Evolutionary conservation across 2,797 vertebrate genomes (phyloP).

Genomic region (Ataeniobius toweri): DNA sequence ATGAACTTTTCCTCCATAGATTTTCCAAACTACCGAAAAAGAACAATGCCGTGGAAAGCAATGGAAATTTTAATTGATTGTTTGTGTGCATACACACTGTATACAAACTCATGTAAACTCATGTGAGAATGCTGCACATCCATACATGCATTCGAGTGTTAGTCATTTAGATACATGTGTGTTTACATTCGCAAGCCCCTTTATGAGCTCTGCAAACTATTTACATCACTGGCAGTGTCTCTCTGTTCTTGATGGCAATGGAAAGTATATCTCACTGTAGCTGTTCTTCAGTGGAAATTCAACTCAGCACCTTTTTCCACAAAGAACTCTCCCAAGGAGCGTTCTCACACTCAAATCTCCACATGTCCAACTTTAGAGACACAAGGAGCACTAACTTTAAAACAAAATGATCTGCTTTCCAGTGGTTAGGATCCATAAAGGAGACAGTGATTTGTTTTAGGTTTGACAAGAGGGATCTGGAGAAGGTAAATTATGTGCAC

Average conservation of each 20-base stretch:
- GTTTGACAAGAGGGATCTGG: conserved; percentile 42
- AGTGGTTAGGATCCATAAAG: conserved; percentile 28
- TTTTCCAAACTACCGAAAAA: conserved; percentile 22
- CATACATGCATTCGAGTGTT: conserved; percentile 35
- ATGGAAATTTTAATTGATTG: conserved; percentile 38
- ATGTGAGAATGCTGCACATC: conserved; percentile 22
- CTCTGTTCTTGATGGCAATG: conserved; percentile 72
- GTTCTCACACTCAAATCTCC: conserved; percentile 43
- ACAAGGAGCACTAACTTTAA: conserved; percentile 3
- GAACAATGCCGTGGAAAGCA: conserved; percentile 13
- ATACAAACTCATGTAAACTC: conserved; percentile 18
- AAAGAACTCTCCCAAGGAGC: conserved; percentile 30
- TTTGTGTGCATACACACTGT: conserved; percentile 17
- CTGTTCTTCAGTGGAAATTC: conserved; percentile 66
- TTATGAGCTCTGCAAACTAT: conserved; percentile 72
- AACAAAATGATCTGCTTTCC: conserved; percentile 4
- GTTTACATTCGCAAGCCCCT: conserved; percentile 43
- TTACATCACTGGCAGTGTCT: conserved; percentile 72
- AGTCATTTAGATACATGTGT: conserved; percentile 40
- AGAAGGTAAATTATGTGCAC: conserved; percentile 54
- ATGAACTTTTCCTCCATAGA: conserved; percentile 8
- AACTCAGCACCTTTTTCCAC: conserved; percentile 72
- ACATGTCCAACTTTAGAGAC: conserved; percentile 20
- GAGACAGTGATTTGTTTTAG: conserved; percentile 27
- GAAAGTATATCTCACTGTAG: conserved; percentile 77